Evolutionary conservation across 2,888 invertebrate species (phyloP).

Genomic region (Oscheius sp.): DNA sequence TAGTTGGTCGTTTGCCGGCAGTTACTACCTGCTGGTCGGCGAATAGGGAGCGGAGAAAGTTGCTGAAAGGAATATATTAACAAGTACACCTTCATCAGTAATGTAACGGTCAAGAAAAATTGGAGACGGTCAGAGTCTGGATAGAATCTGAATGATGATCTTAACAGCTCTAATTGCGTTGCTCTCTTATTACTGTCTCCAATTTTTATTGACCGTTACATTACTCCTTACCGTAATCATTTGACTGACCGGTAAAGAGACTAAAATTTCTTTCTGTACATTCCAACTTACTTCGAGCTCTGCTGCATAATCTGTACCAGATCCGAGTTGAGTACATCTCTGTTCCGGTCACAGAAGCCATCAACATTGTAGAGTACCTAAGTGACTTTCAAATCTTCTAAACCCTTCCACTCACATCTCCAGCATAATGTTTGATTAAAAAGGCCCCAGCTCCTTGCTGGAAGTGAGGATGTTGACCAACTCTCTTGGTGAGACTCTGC

Average conservation of each 20-base stretch:
- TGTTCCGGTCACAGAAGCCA: constrained; percentile 81
- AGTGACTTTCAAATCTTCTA: constrained; percentile 17
- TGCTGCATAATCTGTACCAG: constrained; percentile 81
- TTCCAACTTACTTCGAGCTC: constrained; percentile 77
- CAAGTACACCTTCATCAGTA: neutral
- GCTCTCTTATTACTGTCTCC: too few species aligned
- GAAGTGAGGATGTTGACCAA: constrained; percentile 79
- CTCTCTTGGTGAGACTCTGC: constrained; percentile 58
- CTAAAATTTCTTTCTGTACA: neutral
- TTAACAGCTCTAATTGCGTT: too few species aligned
- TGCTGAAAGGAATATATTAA: constrained; percentile 73
- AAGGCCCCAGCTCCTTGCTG: constrained; percentile 78
- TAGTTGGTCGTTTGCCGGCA: constrained; percentile 79
- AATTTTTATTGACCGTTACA: too few species aligned
- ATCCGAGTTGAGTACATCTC: constrained; percentile 81
- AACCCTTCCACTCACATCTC: constrained; percentile 77
- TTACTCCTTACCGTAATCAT: neutral
- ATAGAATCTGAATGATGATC: too few species aligned
- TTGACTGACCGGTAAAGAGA: neutral
- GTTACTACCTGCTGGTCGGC: constrained; percentile 77
- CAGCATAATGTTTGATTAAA: constrained; percentile 81
- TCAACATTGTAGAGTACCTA: constrained; percentile 79
- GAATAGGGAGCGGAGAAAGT: constrained; percentile 79
- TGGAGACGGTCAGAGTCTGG: too few species aligned
- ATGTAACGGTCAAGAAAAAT: too few species aligned